Evolutionary conservation across 2,888 invertebrate species (phyloP), one percentile per base, ranked within the genome.

Genomic region (Caenorhabditis sp.): DNA sequence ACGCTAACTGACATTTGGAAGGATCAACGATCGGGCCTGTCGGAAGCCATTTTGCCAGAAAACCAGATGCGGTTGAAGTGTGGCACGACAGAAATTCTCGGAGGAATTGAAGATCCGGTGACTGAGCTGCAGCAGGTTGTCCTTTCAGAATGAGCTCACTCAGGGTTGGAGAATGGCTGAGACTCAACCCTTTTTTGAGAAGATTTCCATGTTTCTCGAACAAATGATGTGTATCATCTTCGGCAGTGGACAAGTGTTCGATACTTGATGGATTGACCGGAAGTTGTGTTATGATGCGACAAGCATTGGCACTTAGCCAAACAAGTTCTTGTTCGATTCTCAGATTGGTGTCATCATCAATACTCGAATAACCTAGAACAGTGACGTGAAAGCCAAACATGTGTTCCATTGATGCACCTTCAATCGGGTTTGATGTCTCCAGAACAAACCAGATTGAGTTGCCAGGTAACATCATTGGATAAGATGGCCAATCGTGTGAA

Each of bases 391-490:
- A 86, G 1, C 86, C 86, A 60, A 83, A 86, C 77, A 81, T 76
- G 75, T 84, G 80, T 21, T 80, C 77, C 0, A 65, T 51, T 4
- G 75, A 65, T 19, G 77, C 78, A 23, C 81, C 81, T 26, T 83
- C 83, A 10, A 81, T 79, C 21, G 69, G 62, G 1, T 73, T 58
- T 0, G 96, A 94, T 0, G 97, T 96, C 90, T 97, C 97, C 87
- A 99, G 88, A 0, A 95, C 95, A 89, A 97, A 95, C 84, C 95
- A 92, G 0, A 97, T 93, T 89, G 95, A 94, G 88, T 95, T 95
- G 10, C 87, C 87, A n/a, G 87, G 87, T 8, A 87, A 61, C 10
- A 87, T 63, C 23, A 87, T 63, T 23, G 88, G 88, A 60, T 84
- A 93, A 84, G 93, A 93, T 0, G 96, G 94, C 96, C 97, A 97